Percentiles rank a stretch among this genome's conserved stretches.
phyloP scores from a whole-genome alignment of 2,113 vertebrate species.

The Prionailurus bengalensis region DNA sequence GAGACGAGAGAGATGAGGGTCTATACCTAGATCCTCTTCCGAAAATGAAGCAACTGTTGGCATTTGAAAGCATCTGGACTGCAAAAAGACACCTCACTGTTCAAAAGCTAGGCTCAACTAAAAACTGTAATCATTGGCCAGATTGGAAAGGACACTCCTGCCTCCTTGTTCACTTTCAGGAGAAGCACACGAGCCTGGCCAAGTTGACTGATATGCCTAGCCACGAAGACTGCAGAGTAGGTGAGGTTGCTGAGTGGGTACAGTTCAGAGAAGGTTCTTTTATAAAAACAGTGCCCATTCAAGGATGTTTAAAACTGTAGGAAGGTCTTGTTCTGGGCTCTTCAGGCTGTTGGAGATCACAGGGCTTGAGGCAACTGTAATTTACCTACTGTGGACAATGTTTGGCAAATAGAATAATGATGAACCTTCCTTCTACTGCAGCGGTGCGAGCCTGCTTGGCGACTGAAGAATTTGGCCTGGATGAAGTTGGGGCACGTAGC shows the following conservation, averaged over 20 bases:
- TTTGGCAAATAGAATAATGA: conserved; percentile 6
- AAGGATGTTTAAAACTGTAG: neutral
- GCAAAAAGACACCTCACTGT: neutral
- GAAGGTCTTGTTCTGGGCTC: neutral
- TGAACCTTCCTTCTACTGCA: neutral
- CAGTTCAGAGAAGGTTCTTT: neutral
- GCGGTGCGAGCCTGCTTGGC: neutral
- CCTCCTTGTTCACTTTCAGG: neutral
- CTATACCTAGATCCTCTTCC: neutral
- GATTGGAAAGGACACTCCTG: neutral
- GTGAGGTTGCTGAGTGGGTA: neutral
- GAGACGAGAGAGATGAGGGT: neutral
- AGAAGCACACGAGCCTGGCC: neutral
- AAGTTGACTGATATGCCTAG: neutral
- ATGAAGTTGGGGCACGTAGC: neutral
- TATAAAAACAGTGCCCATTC: neutral
- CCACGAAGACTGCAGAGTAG: neutral
- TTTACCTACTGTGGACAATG: neutral
- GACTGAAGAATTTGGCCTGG: neutral
- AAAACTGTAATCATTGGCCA: neutral
- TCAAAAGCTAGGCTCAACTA: neutral
- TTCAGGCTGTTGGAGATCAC: neutral
- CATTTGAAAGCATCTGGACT: neutral
- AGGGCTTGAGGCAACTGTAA: neutral
- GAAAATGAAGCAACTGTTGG: neutral